A percentile compares a stretch with the other conserved stretches of the same genome.
These are phyloP conservation scores for Thunnus albacares DNA, from an alignment of 2,797 vertebrate genomes.

Conservation along the genomic window DNA sequence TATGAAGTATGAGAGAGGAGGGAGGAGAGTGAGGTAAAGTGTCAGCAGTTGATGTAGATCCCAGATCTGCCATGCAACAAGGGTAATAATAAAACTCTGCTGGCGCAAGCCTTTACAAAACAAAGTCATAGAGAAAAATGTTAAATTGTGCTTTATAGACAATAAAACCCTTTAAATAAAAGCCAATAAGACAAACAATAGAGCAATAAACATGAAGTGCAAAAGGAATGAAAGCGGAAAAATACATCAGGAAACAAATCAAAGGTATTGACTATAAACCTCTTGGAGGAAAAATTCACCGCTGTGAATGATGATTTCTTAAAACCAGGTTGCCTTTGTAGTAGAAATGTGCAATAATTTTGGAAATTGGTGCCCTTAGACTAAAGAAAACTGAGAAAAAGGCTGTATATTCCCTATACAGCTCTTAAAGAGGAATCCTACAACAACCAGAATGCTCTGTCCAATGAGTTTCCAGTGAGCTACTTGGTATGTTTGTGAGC, in stretches of 20 bases:
- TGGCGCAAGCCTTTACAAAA: not conserved
- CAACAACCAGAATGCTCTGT: too few relatives aligned
- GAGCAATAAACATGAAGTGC: slow-evolving; percentile 12
- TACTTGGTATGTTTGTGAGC: too few relatives aligned
- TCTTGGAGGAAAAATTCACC: not conserved
- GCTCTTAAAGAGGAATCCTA: too few relatives aligned
- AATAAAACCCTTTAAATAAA: slow-evolving; percentile 44
- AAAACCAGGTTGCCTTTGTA: too few relatives aligned
- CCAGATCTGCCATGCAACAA: slow-evolving; percentile 5
- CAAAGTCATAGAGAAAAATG: slow-evolving; percentile 11
- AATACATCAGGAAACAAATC: slow-evolving; percentile 22
- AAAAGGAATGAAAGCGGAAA: slow-evolving; percentile 22
- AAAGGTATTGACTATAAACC: slow-evolving; percentile 4
- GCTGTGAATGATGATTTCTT: too few relatives aligned
- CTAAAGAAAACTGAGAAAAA: too few relatives aligned
- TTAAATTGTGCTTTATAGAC: slow-evolving; percentile 13
- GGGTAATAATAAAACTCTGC: slow-evolving; percentile 19
- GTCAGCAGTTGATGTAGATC: slow-evolving; percentile 15
- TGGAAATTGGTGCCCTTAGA: too few relatives aligned
- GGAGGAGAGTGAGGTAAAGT: not conserved
- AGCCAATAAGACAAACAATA: slow-evolving; percentile 27
- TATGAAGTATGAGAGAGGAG: not conserved
- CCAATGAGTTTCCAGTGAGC: too few relatives aligned
- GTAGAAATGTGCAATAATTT: too few relatives aligned
- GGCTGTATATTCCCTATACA: too few relatives aligned